Percentiles rank a stretch among this genome's conserved stretches.
These are phyloP conservation scores for Argopecten irradians DNA, from an alignment of 1,140 invertebrate genomes.

Conservation along the genomic window DNA sequence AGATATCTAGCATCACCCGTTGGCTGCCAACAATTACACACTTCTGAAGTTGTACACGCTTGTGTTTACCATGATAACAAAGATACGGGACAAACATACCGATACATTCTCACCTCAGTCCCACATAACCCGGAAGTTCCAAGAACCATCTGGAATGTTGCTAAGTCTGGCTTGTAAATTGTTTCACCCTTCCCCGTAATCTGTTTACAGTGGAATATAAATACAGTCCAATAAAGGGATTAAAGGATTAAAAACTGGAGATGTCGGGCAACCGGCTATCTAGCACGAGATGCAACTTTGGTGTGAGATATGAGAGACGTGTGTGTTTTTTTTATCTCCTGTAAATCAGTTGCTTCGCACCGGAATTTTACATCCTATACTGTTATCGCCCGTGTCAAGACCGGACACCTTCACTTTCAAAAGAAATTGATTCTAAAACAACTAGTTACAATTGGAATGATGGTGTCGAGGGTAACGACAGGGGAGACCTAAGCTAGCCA, in stretches of 20 bases:
- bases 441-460: not conserved
- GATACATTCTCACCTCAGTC: slow-evolving; percentile 4
- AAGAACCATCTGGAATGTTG: not conserved
- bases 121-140: not conserved
- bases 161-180: slow-evolving; percentile 22
- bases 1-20: not conserved
- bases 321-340: not conserved
- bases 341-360: not conserved
- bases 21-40: not conserved
- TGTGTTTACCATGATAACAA: slow-evolving; percentile 17
- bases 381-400: slow-evolving; percentile 20
- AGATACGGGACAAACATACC: slow-evolving; percentile 20
- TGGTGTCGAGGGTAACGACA: not conserved
- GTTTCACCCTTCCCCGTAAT: slow-evolving; percentile 15
- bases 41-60: slow-evolving; percentile 20
- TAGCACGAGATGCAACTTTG: not conserved
- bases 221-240: slow-evolving; percentile 2
- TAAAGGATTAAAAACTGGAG: not conserved
- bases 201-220: slow-evolving; percentile 22
- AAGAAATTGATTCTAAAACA: slow-evolving; percentile 2
- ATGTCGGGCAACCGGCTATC: not conserved
- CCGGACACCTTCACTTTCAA: not conserved
- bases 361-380: not conserved
- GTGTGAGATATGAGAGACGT: not conserved
- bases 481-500: not conserved